phyloP scores from a whole-genome alignment of 1,140 invertebrate species.

The Pseudomyrmex gracilis region DNA sequence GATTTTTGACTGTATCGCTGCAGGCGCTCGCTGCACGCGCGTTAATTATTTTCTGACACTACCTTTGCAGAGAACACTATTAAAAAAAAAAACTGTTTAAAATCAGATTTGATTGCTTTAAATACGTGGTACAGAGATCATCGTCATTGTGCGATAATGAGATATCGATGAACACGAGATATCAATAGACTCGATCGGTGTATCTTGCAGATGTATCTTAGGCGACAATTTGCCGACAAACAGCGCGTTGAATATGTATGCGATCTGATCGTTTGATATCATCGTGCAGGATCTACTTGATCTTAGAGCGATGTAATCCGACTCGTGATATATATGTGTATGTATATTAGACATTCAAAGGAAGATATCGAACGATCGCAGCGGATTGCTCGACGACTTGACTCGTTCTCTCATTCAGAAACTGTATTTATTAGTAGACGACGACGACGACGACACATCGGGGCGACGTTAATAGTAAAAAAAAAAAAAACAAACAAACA shows the following conservation, averaged over 20 bases:
- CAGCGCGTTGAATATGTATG: constrained; percentile 37
- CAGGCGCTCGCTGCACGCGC: not conserved
- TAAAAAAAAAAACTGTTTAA: too few species aligned
- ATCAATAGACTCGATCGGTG: constrained; percentile 5
- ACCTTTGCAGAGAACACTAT: too few species aligned
- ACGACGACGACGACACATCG: not conserved
- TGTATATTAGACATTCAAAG: constrained; percentile 42
- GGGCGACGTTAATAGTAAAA: not conserved
- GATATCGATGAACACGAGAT: too few species aligned
- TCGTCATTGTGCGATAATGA: too few species aligned
- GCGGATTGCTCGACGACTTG: not conserved
- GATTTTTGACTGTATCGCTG: not conserved
- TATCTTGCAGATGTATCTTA: constrained; percentile 35
- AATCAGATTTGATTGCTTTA: too few species aligned
- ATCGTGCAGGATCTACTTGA: constrained; percentile 43
- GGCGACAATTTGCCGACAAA: constrained; percentile 39
- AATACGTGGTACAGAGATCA: too few species aligned
- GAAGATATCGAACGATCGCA: not conserved
- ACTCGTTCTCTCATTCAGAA: not conserved
- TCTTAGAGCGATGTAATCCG: constrained; percentile 46
- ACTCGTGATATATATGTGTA: constrained; percentile 21
- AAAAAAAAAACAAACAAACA: too few species aligned
- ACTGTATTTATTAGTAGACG: not conserved
- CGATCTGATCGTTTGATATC: constrained; percentile 33
- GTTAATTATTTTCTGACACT: too few species aligned